Base-by-base conservation (phyloP, 1,140 invertebrate genomes). In the Drosophila bocqueti region DNA sequence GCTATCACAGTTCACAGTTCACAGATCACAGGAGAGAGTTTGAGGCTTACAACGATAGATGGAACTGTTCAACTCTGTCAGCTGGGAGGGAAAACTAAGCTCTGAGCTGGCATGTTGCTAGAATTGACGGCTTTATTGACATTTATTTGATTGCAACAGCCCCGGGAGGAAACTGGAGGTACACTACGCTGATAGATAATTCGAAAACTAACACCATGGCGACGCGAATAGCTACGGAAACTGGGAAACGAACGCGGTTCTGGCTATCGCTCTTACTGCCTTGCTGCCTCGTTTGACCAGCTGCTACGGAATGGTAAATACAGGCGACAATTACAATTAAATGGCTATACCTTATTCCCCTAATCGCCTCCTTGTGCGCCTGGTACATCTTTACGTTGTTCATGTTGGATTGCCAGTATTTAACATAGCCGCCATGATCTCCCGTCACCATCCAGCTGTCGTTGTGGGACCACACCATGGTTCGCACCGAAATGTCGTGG, bases 341-440 rank as follows among this genome's bases (percentile, higher is more conserved):
- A 91, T 77, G 91, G 93, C 93, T 94, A 95, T 96, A 99, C 97
- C 97, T 98, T 94, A 99, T 97, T 94, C 98, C 99, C 93, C 99
- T 96, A 86, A 99, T 97, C 72, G 99, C 97, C 95, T 99, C 99
- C 96, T 99, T 99, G 94, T 99, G 99, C 38, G 98, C 99, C 94
- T 99, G 99, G 95, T 99, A 99, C 98, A 99, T 99, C 95, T 99
- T 99, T 21, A 99, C 99, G 94, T 99, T 99, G 94, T 99, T 99
- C 99, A 99, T 99, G 94, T 99, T 99, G 79, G 98, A 98, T 95
- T 99, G 99, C 99, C 99, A 99, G 94, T 99, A 99, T 92, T 99
- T 99, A 47, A 99, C 98, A 93, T 98, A 99, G 38, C 99, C 99
- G 50, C 96, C 96, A 93, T 99, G 98, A 94, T 99, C 99, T 13